A percentile compares a stretch with the other conserved stretches of the same genome.
These are phyloP conservation scores for Penaeus vannamei DNA, from an alignment of 1,140 invertebrate genomes.

Conservation along the genomic window DNA sequence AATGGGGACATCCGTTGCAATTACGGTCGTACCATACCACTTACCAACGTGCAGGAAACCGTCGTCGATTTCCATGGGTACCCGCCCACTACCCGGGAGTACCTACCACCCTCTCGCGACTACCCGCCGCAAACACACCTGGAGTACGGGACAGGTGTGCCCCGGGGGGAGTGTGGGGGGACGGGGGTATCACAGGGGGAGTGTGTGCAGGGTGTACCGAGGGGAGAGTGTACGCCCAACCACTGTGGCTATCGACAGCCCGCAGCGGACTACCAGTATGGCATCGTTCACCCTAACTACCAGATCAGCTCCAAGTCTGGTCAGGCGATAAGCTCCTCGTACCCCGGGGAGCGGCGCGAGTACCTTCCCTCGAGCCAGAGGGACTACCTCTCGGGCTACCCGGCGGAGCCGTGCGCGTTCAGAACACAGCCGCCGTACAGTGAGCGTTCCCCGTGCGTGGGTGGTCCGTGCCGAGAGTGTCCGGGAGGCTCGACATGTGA, in stretches of 20 bases:
- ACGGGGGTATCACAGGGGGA: no score
- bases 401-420: constrained; percentile 34
- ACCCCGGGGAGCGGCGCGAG: constrained; percentile 37
- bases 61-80: constrained; percentile 59
- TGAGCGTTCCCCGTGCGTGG: constrained; percentile 38
- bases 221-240: constrained; percentile 58
- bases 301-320: constrained; percentile 22
- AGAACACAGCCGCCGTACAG: not conserved
- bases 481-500: constrained; percentile 42
- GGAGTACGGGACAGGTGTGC: constrained; percentile 14
- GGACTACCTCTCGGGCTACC: constrained; percentile 25
- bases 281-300: constrained; percentile 59
- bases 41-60: constrained; percentile 48
- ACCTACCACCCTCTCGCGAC: constrained; percentile 9
- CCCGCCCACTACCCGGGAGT: constrained; percentile 7
- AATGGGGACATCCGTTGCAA: constrained; percentile 59
- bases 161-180: no score
- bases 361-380: not conserved
- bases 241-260: constrained; percentile 45
- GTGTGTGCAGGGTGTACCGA: not conserved
- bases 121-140: constrained; percentile 44
- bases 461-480: constrained; percentile 50
- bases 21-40: constrained; percentile 29
- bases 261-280: constrained; percentile 38
- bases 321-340: not conserved